Evolutionary conservation across 2,888 invertebrate genomes (phyloP).

Genomic region (Agrotis clavis): DNA sequence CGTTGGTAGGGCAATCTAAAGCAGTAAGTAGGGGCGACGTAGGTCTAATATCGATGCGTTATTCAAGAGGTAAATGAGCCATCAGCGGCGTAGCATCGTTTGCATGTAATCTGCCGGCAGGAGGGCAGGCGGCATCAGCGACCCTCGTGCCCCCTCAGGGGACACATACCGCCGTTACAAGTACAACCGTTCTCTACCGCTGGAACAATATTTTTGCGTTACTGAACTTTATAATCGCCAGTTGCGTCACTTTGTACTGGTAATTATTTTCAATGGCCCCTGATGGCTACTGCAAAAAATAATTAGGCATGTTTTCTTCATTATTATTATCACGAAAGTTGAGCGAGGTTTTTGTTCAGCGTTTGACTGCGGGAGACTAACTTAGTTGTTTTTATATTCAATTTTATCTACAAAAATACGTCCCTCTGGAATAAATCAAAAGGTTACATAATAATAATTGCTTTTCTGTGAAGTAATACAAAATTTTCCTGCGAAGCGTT

Average conservation of each 20-base stretch:
- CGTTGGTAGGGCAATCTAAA: constrained; percentile 54
- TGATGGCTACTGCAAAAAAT: constrained; percentile 12
- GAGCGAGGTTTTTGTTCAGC: not conserved
- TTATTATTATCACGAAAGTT: constrained; percentile 12
- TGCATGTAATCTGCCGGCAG: constrained; percentile 85
- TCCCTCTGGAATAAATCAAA: not conserved
- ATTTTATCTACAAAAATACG: not conserved
- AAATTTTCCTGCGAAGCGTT: constrained; percentile 24
- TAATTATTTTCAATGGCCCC: constrained; percentile 41
- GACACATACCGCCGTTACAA: constrained; percentile 73
- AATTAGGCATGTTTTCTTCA: constrained; percentile 6
- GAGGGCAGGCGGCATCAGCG: constrained; percentile 75
- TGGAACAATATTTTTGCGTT: constrained; percentile 66
- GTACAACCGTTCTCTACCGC: constrained; percentile 63
- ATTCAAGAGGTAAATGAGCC: constrained; percentile 89
- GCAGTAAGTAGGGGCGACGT: constrained; percentile 64
- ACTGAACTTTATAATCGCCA: constrained; percentile 37
- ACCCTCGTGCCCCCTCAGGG: constrained; percentile 73
- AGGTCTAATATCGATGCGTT: constrained; percentile 85
- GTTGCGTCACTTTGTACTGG: constrained; percentile 22
- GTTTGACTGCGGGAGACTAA: not conserved
- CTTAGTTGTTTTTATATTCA: constrained; percentile 5
- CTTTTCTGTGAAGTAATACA: constrained; percentile 2
- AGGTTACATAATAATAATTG: constrained; percentile 18
- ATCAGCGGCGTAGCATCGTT: constrained; percentile 86